Conservation (phyloP, 2,888 invertebrate species). For the Leptopilina myrica region DNA sequence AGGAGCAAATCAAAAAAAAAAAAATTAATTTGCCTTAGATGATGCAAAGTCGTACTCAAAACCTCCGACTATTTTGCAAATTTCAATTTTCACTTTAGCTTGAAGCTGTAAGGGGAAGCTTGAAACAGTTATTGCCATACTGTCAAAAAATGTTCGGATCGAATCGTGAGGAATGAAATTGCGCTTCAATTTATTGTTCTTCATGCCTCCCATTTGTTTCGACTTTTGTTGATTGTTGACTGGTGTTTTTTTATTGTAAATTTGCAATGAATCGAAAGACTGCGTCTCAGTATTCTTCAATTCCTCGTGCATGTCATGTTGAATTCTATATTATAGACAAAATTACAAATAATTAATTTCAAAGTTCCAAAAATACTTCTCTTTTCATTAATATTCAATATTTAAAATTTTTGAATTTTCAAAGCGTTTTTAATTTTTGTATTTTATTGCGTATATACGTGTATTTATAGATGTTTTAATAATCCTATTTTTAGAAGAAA, state of each 20-base stretch:
- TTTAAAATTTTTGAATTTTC: too few relatives aligned
- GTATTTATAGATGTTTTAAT: too few relatives aligned
- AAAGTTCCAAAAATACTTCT: too few relatives aligned
- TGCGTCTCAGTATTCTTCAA: neutral
- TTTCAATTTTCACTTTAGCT: constrained; percentile 60
- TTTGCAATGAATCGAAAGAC: constrained; percentile 50
- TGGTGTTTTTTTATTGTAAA: constrained; percentile 39
- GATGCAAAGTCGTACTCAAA: constrained; percentile 59
- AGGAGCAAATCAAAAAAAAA: neutral
- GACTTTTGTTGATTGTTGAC: constrained; percentile 41
- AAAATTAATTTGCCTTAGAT: constrained; percentile 44
- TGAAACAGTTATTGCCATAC: constrained; percentile 65
- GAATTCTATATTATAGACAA: too few relatives aligned
- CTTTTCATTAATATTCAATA: too few relatives aligned
- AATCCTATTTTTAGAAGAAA: too few relatives aligned
- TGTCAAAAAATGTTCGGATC: constrained; percentile 65
- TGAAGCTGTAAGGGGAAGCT: constrained; percentile 65
- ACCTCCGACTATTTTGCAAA: constrained; percentile 62
- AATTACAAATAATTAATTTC: too few relatives aligned
- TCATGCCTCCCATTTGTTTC: constrained; percentile 42
- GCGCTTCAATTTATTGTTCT: constrained; percentile 47
- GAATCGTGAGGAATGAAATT: constrained; percentile 58
- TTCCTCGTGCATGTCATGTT: neutral
- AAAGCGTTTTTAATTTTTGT: too few relatives aligned
- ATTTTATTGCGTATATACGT: too few relatives aligned